Base-by-base conservation (phyloP, 2,113 vertebrate genomes). In the Cariama cristata region DNA sequence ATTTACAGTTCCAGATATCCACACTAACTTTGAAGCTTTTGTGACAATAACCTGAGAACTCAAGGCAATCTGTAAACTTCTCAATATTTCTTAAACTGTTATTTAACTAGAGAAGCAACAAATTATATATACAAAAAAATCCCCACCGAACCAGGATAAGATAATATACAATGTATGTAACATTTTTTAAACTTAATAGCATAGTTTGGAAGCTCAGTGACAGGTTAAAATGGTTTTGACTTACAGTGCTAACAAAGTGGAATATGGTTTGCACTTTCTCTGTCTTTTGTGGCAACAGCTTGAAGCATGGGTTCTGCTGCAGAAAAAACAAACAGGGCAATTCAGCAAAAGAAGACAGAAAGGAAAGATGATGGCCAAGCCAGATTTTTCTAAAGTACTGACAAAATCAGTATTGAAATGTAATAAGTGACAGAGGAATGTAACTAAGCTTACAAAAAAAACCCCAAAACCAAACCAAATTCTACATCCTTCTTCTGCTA, bases 371-470 rank as follows among this genome's bases (percentile, higher is more conserved):
- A 71, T 50, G 28, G 11, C 24, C 53, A 88, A 85, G 44, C 5
- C 49, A 56, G 28, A 55, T 35, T 63, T 62, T 76, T 75, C 83
- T 59, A 12, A 96, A 71, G 40, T 74, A 35, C 50, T 94, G 94
- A 64, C 42, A 63, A 81, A 95, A 66, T 80, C 59, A 74, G 33
- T 72, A 77, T 40, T 33, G 8, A 92, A 95, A 62, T 72, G 26
- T 66, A 91, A 9, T 63, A 95, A 94, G 63, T 93, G 73, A 85
- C 49, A 89, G 80, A 91, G 17, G 11, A 91, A 85, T 94, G 60
- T 82, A 91, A 72, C 33, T 49, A 44, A 52, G 27, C 40, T 66
- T 17, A 6, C 60, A 93, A 89, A 76, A 79, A 59, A 50, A 52
- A 58, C 13, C 44, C 53, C 59, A 50, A 52, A 58, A 15, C 44